A percentile compares a stretch with the other conserved stretches of the same genome.
Evolutionary conservation across 1,140 invertebrate species (phyloP).

Genomic region (Camponotus pennsylvanicus): DNA sequence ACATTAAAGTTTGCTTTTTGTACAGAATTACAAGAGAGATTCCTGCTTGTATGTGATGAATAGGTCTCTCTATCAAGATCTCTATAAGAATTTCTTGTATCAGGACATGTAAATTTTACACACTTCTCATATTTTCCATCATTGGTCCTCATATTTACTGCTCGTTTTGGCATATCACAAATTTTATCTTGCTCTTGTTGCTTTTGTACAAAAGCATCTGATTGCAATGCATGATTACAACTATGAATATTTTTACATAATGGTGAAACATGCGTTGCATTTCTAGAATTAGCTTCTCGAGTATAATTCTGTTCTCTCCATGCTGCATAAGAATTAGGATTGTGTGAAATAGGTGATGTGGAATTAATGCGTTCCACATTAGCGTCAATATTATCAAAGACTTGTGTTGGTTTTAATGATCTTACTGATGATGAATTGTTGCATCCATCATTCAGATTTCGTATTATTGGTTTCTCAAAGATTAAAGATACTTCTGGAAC

Average conservation of each 20-base stretch:
- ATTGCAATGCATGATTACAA: not conserved
- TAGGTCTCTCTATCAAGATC: too few relatives aligned
- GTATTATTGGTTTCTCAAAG: slow-evolving; percentile 70
- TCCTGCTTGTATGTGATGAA: not conserved
- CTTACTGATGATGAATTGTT: not conserved
- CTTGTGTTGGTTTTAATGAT: not conserved
- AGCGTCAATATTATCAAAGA: not conserved
- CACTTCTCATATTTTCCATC: slow-evolving; percentile 19
- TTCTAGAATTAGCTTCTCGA: not conserved
- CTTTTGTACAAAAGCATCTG: not conserved
- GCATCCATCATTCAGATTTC: slow-evolving; percentile 1
- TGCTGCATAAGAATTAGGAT: slow-evolving; percentile 73
- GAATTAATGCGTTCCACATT: slow-evolving; percentile 4
- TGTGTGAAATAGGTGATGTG: slow-evolving; percentile 1
- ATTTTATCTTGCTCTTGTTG: not conserved
- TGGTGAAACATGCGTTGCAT: not conserved
- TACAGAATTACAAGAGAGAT: not conserved
- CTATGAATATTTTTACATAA: not conserved
- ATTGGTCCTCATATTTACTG: not conserved
- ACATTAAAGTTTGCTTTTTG: not conserved
- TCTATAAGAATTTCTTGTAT: not conserved
- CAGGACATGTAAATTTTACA: slow-evolving; percentile 19
- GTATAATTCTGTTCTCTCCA: slow-evolving; percentile 78
- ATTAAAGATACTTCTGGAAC: slow-evolving; percentile 80
- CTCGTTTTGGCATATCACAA: not conserved